Conservation (phyloP, 35 echinoderm and acorn worm genomes). For the Hemicentrotus pulcherrimus region DNA sequence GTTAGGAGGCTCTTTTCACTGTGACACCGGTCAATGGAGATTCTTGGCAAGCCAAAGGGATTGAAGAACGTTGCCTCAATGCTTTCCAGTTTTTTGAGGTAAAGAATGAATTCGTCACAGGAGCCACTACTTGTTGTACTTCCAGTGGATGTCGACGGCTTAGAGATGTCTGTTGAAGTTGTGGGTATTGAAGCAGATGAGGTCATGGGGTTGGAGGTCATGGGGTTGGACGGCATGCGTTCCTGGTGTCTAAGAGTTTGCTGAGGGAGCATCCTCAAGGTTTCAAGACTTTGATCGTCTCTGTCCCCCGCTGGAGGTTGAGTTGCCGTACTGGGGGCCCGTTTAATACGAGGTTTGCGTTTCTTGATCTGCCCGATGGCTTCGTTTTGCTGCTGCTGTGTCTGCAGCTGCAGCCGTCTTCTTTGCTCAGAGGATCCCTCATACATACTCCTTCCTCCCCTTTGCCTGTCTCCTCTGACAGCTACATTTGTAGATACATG, state of each 20-base stretch:
- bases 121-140: neutral
- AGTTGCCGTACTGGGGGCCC: neutral
- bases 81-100: slow-evolving; percentile 54
- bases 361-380: slow-evolving; percentile 34
- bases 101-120: neutral
- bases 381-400: slow-evolving; percentile 44
- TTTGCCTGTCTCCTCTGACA: slow-evolving; percentile 78
- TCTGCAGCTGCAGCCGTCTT: slow-evolving; percentile 49
- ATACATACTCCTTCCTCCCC: slow-evolving; percentile 86
- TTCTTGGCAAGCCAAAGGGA: slow-evolving; percentile 27
- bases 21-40: slow-evolving; percentile 36
- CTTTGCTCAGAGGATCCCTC: slow-evolving; percentile 82
- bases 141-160: neutral
- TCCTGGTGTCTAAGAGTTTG: neutral
- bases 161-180: neutral
- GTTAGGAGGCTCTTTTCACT: slow-evolving; percentile 56
- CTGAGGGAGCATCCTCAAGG: neutral
- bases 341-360: slow-evolving; percentile 37
- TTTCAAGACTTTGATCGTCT: neutral
- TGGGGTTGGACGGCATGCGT: neutral
- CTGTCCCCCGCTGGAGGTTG: neutral
- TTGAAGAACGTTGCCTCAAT: slow-evolving; percentile 44
- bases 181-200: neutral
- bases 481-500: slow-evolving; percentile 53
- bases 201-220: no score